Conservation (phyloP, 2,797 vertebrate genomes). For the Argentina silus region DNA sequence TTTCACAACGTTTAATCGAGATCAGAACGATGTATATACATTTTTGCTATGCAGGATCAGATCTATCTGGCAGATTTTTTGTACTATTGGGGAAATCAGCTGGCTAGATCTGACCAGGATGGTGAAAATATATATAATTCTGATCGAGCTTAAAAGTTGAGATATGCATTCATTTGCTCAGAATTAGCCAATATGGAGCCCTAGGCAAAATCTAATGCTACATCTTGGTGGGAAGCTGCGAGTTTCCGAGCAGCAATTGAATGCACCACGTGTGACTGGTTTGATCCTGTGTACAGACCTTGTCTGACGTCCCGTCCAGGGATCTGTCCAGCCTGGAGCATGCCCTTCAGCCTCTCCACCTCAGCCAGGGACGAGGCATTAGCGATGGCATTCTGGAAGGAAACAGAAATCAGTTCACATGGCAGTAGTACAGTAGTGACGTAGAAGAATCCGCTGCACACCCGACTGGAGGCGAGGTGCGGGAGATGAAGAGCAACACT, state of each 20-base stretch:
- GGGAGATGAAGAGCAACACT: no score
- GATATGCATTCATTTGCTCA: no score
- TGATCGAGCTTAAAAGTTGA: no score
- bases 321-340: constrained; percentile 95
- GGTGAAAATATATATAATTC: no score
- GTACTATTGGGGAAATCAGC: no score
- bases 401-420: not conserved
- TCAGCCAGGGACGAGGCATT: constrained; percentile 93
- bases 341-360: constrained; percentile 92
- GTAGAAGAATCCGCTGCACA: not conserved
- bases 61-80: no score
- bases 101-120: no score
- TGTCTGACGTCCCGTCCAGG: constrained; percentile 86
- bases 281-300: constrained; percentile 54
- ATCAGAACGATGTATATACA: no score
- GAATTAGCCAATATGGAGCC: no score
- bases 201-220: not conserved
- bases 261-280: not conserved
- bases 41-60: no score
- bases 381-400: constrained; percentile 87
- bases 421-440: not conserved
- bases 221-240: not conserved
- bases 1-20: no score
- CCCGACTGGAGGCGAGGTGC: no score
- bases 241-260: not conserved